Evolutionary conservation across 2,797 vertebrate species (phyloP), one percentile per base, ranked within the genome.

Genomic region (Chelon labrosus): DNA sequence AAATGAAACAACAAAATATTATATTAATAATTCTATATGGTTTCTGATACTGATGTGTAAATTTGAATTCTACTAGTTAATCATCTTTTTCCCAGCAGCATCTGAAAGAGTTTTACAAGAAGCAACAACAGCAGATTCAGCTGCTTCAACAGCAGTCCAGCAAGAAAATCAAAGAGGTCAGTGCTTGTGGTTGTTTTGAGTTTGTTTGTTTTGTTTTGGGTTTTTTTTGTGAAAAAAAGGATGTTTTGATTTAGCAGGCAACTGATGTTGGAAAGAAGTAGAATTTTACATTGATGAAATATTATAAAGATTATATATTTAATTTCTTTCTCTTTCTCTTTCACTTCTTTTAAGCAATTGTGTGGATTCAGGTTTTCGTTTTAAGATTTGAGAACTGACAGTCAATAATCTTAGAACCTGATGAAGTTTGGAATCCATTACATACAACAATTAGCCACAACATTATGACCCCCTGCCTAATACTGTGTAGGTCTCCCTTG

Each of bases 101-200:
- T 94, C 94, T 98, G 89, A 97, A 97, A 95, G 97, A 98, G 91
- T 97, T 98, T 95, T 98, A 97, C 93, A 97, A 97, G 95, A 96
- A 97, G 93, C 96, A 97, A 84, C 97, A 98, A 92, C 95, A 97
- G 79, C 96, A 98, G 95, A 94, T 97, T 88, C 96, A 97, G 89
- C 93, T 97, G 92, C 96, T 97, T 90, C 96, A 98, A 74, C 96
- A 96, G 79, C 95, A 95, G 6, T 94, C 95, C 3, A 91, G 91
- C 31, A 96, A 95, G 53, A 96, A 96, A 90, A 91, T 85, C n/a
- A 97, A 96, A 92, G 96, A 98, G 94, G 97, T 97, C 87, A 87
- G 91, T 59, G 5, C 31, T 27, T n/a, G 2, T 52, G 8, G 1
- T 25, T 9, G 47, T 35, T 11, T 31, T 49, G n/a, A n/a, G n/a